Base-by-base conservation (phyloP, 2,113 vertebrate genomes). In the Colius striatus region DNA sequence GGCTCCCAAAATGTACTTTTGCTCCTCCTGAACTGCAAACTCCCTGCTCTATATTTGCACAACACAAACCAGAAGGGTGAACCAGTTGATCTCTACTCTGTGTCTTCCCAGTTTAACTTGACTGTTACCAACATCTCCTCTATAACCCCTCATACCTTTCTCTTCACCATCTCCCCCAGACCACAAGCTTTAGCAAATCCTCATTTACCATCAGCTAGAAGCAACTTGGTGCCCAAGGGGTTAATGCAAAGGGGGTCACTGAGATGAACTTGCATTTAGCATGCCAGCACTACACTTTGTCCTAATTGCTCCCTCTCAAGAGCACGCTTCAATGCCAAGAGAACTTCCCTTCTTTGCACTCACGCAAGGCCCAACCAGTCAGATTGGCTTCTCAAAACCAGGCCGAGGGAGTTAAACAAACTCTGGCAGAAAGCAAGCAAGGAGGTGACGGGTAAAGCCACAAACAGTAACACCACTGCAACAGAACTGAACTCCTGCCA, bases 361-460 rank as follows among this genome's bases (percentile, higher is more conserved):
- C 97, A 98, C 96, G 96, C 97, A 93, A 98, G 94, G 98, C 84
- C 96, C 96, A 97, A 98, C 98, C 96, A 97, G 98, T 97, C 97
- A 51, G 95, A 98, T 98, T 85, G 96, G 97, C 98, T 98, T 98
- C 97, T 95, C 96, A 89, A 67, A 97, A 98, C 95, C 95, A 94
- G 94, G 96, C 97, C 54, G 89, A 89, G 55, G 89, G 84, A 86
- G 97, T 98, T 97, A 98, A 98, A 98, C 95, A 98, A 98, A 98
- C 98, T 98, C 97, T 97, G 92, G 96, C 97, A 97, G 97, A 98
- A 97, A 97, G 95, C 97, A 97, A 95, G 94, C 96, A 94, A 97
- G 98, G 97, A 97, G 95, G 95, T 23, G 48, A 95, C 2, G 32
- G 89, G 96, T 95, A 87, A 92, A 95, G 38, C 54, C 84, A 43